phyloP scores from a whole-genome alignment of 2,797 vertebrate species.

The Buphagus erythrorhynchus region DNA sequence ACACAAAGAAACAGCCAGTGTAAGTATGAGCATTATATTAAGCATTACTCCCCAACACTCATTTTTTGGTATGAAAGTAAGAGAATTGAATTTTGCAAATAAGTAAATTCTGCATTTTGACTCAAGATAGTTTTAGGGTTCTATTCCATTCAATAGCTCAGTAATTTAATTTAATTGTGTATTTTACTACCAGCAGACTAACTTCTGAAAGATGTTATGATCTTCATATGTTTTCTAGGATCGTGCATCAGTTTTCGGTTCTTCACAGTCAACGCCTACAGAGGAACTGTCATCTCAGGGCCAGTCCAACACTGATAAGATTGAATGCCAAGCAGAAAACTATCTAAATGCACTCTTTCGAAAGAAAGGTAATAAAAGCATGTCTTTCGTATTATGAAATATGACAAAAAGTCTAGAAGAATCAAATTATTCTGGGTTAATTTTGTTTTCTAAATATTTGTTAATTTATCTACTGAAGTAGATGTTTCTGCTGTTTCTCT shows the following conservation, averaged over 20 bases:
- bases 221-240: constrained; percentile 80
- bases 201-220: not conserved
- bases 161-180: not conserved
- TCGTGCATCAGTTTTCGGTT: constrained; percentile 83
- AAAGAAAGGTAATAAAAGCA: constrained; percentile 89
- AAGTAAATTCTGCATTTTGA: not conserved
- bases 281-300: constrained; percentile 94
- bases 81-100: not conserved
- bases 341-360: constrained; percentile 98
- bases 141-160: not conserved
- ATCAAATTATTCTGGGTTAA: not conserved
- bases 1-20: constrained; percentile 92
- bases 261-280: constrained; percentile 92
- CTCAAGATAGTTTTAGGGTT: not conserved
- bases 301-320: constrained; percentile 92
- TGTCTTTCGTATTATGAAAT: constrained; percentile 1
- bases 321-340: constrained; percentile 95
- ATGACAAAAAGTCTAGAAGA: not conserved
- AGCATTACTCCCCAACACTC: constrained; percentile 7
- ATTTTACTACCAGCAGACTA: not conserved
- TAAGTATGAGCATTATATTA: constrained; percentile 81
- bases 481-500: not conserved
- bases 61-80: constrained; percentile 36
- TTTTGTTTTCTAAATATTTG: not conserved
- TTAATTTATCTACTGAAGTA: not conserved